Evolutionary conservation across 2,113 vertebrate genomes (phyloP), one percentile per base, ranked within the genome.

Genomic region (Apus apus): DNA sequence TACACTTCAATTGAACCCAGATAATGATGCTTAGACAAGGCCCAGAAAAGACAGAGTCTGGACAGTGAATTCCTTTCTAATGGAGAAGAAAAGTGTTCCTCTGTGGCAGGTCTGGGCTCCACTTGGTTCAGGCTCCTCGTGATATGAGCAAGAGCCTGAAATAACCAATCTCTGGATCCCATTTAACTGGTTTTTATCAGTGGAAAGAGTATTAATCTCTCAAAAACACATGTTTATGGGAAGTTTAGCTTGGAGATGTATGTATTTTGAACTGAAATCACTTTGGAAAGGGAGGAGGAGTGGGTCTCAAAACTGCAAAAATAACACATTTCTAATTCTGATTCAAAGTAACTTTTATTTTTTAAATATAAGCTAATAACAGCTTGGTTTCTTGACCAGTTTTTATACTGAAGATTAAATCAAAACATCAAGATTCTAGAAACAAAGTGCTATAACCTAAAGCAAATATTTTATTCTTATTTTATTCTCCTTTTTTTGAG

Each of bases 1-100:
- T 96, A 96, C 90, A 86, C 91, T 94, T 86, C 94, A 95, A 96
- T 97, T 96, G 96, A 97, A 95, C 96, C 95, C 96, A 96, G 94
- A 95, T 96, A 96, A 96, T 84, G 95, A 95, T 85, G 95, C 96
- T 94, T 85, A 94, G 89, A 61, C 89, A 81, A 58, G 85, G 85
- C 82, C 91, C 94, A 93, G 94, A 87, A 95, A 96, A 90, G 87
- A 94, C 32, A 8, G 70, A 90, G 91, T 50, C 78, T 90, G 94
- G 88, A 87, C 85, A 74, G 87, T n/a, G 68, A 96, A 95, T 96
- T 96, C 94, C 81, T 88, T 84, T 85, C 95, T 93, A 48, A 93
- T 51, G 89, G 82, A 93, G 87, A 76, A 61, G 83, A 84, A 90
- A 95, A 93, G 53, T 83, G 89, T 34, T 90, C 85, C 87, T 87